Evolutionary conservation across 2,888 invertebrate genomes (phyloP).

Genomic region (Eupithecia vulgata): DNA sequence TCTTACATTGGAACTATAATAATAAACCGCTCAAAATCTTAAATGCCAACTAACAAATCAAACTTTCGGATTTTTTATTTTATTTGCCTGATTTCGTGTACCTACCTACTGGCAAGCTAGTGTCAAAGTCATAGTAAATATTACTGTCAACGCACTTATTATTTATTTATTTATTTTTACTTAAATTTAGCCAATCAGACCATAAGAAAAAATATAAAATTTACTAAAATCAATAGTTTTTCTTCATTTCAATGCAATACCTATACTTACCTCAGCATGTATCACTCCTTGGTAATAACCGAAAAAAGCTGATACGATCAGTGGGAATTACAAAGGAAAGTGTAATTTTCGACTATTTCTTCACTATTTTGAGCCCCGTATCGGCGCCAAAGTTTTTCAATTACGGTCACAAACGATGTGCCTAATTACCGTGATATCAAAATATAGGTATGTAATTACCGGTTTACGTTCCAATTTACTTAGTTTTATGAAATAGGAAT

Average conservation of each 20-base stretch:
- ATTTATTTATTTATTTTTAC: too few species aligned
- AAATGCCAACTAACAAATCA: too few species aligned
- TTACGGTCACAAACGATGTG: constrained; percentile 60
- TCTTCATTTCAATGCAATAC: neutral
- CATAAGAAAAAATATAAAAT: neutral
- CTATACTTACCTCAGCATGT: neutral
- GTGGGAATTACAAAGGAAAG: constrained; percentile 68
- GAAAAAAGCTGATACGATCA: constrained; percentile 73
- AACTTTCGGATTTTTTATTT: too few species aligned
- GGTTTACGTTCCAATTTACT: constrained; percentile 42
- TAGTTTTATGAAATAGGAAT: constrained; percentile 55
- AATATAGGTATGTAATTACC: constrained; percentile 61
- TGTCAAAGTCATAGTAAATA: too few species aligned
- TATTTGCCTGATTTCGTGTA: too few species aligned
- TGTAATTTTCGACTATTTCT: constrained; percentile 74
- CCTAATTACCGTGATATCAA: constrained; percentile 65
- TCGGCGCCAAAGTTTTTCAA: constrained; percentile 81
- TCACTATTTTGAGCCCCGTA: constrained; percentile 51
- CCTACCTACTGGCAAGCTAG: too few species aligned
- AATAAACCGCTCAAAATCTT: too few species aligned
- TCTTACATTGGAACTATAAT: too few species aligned
- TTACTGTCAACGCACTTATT: too few species aligned
- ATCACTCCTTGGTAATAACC: constrained; percentile 57
- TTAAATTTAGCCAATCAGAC: too few species aligned
- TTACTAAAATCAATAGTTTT: neutral